Evolutionary conservation across 2,888 invertebrate species (phyloP), one percentile per base, ranked within the genome.

Genomic region (Epinotia ramella): DNA sequence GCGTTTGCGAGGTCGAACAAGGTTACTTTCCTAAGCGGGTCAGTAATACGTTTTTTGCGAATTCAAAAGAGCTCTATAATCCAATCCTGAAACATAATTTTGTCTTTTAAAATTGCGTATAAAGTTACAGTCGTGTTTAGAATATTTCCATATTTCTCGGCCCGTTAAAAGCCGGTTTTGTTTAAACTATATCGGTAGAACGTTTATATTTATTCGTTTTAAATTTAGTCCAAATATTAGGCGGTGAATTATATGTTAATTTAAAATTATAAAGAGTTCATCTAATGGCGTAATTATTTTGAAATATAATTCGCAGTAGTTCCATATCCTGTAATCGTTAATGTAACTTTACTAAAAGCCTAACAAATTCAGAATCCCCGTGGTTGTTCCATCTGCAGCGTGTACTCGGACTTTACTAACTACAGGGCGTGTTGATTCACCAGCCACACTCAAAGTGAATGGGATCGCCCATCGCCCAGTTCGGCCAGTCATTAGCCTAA

Each of bases 11-110:
- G 69, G 65, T 24, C 68, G 62, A 70, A 74, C 64, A 57, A 70
- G 59, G 63, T 74, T 74, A 74, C 69, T 59, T 59, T 57, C 57
- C 69, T 69, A 74, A 74, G 64, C 74, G 74, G 46, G 46, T 24
- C 64, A 69, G 64, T 74, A 74, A 74, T 69, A 74, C 69, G 69
- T 69, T 74, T 74, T 74, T 69, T 74, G 62, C 44, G 62, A 74
- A 69, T 64, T 69, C 74, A 74, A 74, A 74, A 74, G 69, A 74
- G 74, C 69, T 74, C 49, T 18, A 69, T 74, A 74, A 74, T 74
- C 69, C 33, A 64, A 74, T 69, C 49, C 49, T 59, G 69, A 57
- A 69, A 64, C 74, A 74, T 69, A 69, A 74, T 74, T 68, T 75
- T 59, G 60, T 60, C 70, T 69, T 74, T 69, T 66, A 66, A 70